Evolutionary conservation across 2,113 vertebrate genomes (phyloP), one percentile per base, ranked within the genome.

Genomic region (Calyptomena viridis): DNA sequence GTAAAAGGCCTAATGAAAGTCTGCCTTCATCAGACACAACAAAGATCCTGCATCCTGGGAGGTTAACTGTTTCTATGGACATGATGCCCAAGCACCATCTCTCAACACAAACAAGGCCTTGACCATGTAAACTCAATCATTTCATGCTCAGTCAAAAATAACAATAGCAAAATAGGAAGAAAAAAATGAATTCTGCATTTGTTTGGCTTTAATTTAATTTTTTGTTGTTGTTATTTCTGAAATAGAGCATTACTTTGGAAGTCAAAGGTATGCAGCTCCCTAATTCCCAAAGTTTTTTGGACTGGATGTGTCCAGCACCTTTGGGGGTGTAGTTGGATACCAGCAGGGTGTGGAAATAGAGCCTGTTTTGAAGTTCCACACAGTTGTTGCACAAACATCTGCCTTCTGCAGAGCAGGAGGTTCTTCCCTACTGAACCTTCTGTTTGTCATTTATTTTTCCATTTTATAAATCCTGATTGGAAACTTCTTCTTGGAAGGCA

Each of bases 1-100:
- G 98, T 98, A 97, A 98, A 97, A 95, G 76, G 59, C 97, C 97
- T 98, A 98, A 98, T 98, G 98, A 98, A 98, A 97, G 97, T 97
- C 98, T 98, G 98, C 98, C 98, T 98, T 98, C 97, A 92, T 98
- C 98, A 98, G 97, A 97, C 97, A 97, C 98, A 97, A 94, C 89
- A 84, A 96, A 95, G 94, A 85, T 97, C 96, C 84, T 58, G 95
- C 96, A 73, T 97, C 96, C 95, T 97, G 86, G 97, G 97, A 94
- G 95, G 97, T 95, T 96, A 96, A 95, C 96, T 95, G 89, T 97
- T 97, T 97, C 73, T 83, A 8, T 33, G 95, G 88, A 93, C 6
- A 10, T 21, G 68, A 84, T 96, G 91, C 93, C 95, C 96, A 50
- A 93, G 85, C 82, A 90, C 93, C 94, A 87, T 77, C 69, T 6